Evolutionary conservation across 2,113 vertebrate species (phyloP).

Genomic region (Tympanuchus pallidicinctus): DNA sequence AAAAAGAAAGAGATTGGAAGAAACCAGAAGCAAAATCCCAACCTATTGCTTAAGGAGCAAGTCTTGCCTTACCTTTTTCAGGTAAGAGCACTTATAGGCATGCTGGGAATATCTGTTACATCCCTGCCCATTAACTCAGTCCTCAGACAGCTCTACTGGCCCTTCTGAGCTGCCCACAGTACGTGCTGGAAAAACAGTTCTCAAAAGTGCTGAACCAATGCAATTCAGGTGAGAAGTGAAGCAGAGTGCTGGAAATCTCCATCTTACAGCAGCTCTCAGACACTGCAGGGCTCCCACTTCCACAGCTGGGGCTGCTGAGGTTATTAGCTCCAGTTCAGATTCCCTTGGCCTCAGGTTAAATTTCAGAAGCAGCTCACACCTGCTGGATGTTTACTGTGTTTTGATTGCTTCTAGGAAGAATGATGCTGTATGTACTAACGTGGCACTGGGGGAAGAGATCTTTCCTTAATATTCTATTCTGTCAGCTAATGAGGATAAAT

Average conservation of each 20-base stretch:
- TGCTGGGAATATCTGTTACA: not conserved
- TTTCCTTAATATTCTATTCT: not conserved
- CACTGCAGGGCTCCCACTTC: not conserved
- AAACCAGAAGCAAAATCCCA: not conserved
- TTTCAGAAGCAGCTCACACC: not conserved
- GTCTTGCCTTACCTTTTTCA: not conserved
- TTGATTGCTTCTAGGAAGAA: not conserved
- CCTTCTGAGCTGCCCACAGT: too few species aligned
- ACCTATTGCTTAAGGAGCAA: not conserved
- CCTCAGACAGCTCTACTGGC: not conserved
- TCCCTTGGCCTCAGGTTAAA: not conserved
- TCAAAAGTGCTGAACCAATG: not conserved
- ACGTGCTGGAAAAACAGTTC: not conserved
- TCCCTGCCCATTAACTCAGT: not conserved
- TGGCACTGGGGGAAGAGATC: accelerated
- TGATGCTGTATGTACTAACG: not conserved
- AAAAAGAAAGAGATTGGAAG: not conserved
- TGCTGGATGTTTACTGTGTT: not conserved
- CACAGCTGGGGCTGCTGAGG: not conserved
- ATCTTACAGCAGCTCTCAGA: not conserved
- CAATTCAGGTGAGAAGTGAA: not conserved
- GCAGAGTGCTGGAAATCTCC: not conserved
- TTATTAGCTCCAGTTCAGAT: not conserved
- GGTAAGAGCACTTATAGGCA: not conserved
- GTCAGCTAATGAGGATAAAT: not conserved